Evolutionary conservation across 2,888 invertebrate genomes (phyloP).

Genomic region (Macrosoma leucophasiata): DNA sequence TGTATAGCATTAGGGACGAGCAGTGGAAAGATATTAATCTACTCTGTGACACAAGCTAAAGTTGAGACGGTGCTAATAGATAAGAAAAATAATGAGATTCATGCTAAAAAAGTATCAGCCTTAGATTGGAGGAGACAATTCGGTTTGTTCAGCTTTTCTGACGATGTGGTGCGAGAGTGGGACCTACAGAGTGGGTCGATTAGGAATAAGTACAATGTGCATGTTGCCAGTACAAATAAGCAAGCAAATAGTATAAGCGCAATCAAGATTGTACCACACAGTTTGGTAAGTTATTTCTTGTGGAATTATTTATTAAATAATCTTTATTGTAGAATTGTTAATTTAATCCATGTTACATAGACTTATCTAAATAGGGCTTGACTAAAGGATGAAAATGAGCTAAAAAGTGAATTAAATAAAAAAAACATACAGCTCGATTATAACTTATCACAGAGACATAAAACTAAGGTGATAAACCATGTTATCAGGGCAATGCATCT

Average conservation of each 20-base stretch:
- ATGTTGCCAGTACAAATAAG: constrained; percentile 80
- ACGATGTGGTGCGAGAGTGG: constrained; percentile 74
- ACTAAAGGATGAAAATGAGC: no score
- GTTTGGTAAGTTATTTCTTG: constrained; percentile 45
- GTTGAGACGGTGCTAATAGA: constrained; percentile 76
- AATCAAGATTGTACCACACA: constrained; percentile 76
- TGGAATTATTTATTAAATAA: not conserved
- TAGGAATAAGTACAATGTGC: constrained; percentile 66
- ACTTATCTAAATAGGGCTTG: no score
- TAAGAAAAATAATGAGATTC: constrained; percentile 51
- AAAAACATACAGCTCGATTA: no score
- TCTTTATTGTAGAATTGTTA: no score
- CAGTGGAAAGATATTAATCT: constrained; percentile 82
- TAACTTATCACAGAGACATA: no score
- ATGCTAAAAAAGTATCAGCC: constrained; percentile 49
- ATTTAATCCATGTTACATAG: no score
- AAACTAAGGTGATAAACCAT: no score
- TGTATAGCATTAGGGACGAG: constrained; percentile 84
- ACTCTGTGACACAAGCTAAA: constrained; percentile 80
- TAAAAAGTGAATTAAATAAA: no score
- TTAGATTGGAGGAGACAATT: constrained; percentile 76
- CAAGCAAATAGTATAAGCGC: constrained; percentile 70
- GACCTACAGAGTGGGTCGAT: constrained; percentile 62
- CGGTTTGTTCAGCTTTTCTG: constrained; percentile 72
- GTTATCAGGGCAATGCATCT: no score